Percentiles rank a stretch among this genome's conserved stretches.
phyloP scores from a whole-genome alignment of 2,797 vertebrate genomes.

The Numenius phaeopus region DNA sequence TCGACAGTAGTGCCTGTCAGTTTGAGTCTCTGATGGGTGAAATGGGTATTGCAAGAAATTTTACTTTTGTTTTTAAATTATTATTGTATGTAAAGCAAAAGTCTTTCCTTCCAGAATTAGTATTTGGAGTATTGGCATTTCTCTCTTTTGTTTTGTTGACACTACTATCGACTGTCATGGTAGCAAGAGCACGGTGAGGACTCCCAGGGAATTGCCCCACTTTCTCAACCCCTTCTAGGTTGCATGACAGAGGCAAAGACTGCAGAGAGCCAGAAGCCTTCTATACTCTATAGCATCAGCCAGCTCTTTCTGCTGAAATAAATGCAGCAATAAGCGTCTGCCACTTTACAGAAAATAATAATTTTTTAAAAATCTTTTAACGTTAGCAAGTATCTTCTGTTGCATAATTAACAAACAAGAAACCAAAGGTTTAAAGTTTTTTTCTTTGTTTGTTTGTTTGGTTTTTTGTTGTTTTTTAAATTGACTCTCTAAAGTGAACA shows the following conservation, averaged over 20 bases:
- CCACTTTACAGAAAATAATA: not conserved
- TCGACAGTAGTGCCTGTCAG: not conserved
- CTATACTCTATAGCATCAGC: not conserved
- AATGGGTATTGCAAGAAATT: not conserved
- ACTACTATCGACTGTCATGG: not conserved
- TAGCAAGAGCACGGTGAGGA: not conserved
- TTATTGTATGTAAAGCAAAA: not conserved
- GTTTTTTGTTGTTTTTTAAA: not conserved
- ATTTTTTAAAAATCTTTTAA: not conserved
- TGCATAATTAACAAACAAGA: not conserved
- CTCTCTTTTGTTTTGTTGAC: not conserved
- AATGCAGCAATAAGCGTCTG: not conserved
- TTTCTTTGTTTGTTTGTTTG: not conserved
- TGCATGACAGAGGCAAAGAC: not conserved
- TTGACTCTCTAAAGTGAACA: not conserved
- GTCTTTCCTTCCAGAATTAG: not conserved
- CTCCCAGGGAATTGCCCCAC: not conserved
- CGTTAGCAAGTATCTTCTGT: not conserved
- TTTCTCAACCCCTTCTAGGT: not conserved
- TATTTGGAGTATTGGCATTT: not conserved
- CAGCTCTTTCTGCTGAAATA: not conserved
- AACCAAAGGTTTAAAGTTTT: not conserved
- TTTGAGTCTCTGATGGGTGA: not conserved
- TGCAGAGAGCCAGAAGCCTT: not conserved
- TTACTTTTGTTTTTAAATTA: not conserved